These are phyloP conservation scores for Alsophila aescularia DNA, from an alignment of 2,888 invertebrate genomes.

Conservation along the genomic window DNA sequence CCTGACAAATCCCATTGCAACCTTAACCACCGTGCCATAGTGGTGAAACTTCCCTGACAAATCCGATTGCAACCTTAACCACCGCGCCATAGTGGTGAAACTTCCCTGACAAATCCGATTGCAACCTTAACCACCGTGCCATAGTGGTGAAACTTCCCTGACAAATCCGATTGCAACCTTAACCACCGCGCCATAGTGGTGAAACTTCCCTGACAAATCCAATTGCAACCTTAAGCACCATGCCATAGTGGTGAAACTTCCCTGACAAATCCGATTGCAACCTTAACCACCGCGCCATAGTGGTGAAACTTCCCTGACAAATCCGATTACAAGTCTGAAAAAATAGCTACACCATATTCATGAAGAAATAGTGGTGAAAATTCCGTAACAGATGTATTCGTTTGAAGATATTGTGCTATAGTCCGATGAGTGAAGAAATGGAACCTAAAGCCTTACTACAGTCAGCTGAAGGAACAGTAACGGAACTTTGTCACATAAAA, in stretches of 20 bases:
- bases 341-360: no score
- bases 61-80: no score
- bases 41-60: no score
- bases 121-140: neutral
- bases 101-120: no score
- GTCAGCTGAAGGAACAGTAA: neutral
- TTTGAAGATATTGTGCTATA: neutral
- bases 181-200: conserved; percentile 1
- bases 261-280: no score
- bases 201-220: conserved; percentile 1
- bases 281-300: conserved; percentile 2
- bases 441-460: neutral
- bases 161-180: no score
- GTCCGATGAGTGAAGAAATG: neutral
- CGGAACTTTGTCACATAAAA: neutral
- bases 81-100: conserved; percentile 6
- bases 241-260: conserved; percentile 9
- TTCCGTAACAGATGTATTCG: neutral
- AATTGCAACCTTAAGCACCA: neutral
- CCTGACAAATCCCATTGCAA: no score
- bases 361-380: neutral
- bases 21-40: conserved; percentile 2
- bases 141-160: conserved; percentile 15
- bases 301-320: no score
- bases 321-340: no score